Percentiles rank a stretch among this genome's conserved stretches.
These are phyloP conservation scores for Isotomurus palustris DNA, from an alignment of 2,888 invertebrate genomes.

Conservation along the genomic window DNA sequence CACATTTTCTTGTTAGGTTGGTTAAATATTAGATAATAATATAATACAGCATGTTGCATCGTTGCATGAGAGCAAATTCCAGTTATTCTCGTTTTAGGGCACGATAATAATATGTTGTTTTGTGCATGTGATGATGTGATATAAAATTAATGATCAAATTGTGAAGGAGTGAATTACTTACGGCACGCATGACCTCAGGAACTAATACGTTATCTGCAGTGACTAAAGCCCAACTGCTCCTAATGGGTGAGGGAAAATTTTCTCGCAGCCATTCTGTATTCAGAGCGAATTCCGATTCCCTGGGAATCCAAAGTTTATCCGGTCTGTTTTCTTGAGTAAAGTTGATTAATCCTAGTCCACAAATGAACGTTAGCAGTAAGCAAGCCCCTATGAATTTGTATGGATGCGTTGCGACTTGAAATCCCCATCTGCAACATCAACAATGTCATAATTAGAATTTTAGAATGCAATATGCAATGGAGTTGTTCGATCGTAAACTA, in stretches of 20 bases:
- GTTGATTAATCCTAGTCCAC: slow-evolving; percentile 59
- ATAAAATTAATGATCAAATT: background rate
- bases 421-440: slow-evolving; percentile 56
- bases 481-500: background rate
- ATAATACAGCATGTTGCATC: no score
- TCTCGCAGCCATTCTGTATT: slow-evolving; percentile 69
- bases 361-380: slow-evolving; percentile 57
- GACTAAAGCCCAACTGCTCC: slow-evolving; percentile 60
- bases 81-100: background rate
- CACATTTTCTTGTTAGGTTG: no score
- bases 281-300: slow-evolving; percentile 62
- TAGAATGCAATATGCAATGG: background rate
- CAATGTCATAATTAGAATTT: background rate
- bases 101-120: background rate
- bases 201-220: slow-evolving; percentile 64
- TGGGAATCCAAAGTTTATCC: slow-evolving; percentile 70
- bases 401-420: slow-evolving; percentile 59
- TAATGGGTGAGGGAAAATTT: slow-evolving; percentile 61
- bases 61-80: no score
- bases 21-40: no score
- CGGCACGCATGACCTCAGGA: slow-evolving; percentile 57
- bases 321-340: slow-evolving; percentile 72
- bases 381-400: slow-evolving; percentile 59
- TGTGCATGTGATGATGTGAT: background rate
- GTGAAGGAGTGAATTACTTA: slow-evolving; percentile 42